Conservation (phyloP, 2,888 invertebrate genomes). For the Amiota minor region DNA sequence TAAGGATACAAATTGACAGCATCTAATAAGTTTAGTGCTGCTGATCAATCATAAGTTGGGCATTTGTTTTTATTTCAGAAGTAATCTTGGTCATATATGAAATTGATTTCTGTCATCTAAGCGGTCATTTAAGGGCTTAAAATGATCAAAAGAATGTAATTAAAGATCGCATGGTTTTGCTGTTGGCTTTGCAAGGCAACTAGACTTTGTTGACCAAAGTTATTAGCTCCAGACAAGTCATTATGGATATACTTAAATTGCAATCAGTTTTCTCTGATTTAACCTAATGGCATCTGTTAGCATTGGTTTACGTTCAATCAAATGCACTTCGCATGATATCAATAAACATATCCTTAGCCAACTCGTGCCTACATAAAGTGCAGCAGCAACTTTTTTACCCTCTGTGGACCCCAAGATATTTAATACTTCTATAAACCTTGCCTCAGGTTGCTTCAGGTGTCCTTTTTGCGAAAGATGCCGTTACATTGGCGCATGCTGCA, state of each 20-base stretch:
- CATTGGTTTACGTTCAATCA: neutral
- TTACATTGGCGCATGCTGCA: slow-evolving; percentile 13
- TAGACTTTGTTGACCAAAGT: too few relatives aligned
- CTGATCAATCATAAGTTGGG: slow-evolving; percentile 2
- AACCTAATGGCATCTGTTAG: too few relatives aligned
- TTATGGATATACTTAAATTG: too few relatives aligned
- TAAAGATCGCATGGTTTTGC: too few relatives aligned
- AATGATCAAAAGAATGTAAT: too few relatives aligned
- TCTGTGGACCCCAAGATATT: neutral
- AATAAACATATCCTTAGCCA: neutral
- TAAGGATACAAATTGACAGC: slow-evolving; percentile 42
- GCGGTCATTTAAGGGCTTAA: too few relatives aligned
- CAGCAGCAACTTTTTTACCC: neutral
- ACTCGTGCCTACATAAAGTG: slow-evolving; percentile 5
- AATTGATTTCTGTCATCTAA: neutral
- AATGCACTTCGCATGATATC: neutral
- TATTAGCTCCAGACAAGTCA: too few relatives aligned
- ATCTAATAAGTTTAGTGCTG: slow-evolving; percentile 37
- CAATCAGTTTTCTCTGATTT: too few relatives aligned
- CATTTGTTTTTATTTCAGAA: neutral
- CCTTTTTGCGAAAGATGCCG: neutral
- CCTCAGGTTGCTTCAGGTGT: slow-evolving; percentile 2
- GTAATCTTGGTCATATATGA: neutral
- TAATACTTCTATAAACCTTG: neutral
- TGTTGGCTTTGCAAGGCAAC: too few relatives aligned